Conservation (phyloP, 2,797 vertebrate species). For the Sternarchorhynchus goeldii region DNA sequence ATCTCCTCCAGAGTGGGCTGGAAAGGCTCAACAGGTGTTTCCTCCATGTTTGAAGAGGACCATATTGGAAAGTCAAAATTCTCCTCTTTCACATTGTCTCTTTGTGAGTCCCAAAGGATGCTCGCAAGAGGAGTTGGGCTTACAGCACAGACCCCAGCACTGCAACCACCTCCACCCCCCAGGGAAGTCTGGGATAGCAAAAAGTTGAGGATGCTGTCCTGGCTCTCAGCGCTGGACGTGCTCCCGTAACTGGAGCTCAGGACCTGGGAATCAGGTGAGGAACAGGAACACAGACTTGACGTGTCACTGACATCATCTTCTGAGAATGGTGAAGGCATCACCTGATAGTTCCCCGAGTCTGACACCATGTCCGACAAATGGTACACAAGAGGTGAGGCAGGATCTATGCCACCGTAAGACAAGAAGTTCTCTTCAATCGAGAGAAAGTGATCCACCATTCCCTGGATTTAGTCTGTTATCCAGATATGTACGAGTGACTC, state of each 20-base stretch:
- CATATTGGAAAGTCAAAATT: constrained; percentile 80
- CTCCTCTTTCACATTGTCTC: constrained; percentile 78
- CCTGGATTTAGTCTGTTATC: constrained; percentile 37
- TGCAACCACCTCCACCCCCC: constrained; percentile 59
- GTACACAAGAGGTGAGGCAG: constrained; percentile 70
- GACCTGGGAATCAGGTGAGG: constrained; percentile 87
- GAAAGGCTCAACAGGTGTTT: constrained; percentile 81
- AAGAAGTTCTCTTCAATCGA: constrained; percentile 89
- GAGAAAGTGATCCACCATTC: constrained; percentile 95
- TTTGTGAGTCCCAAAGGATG: constrained; percentile 81
- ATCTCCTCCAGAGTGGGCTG: constrained; percentile 97
- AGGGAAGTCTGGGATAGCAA: constrained; percentile 87
- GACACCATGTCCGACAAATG: constrained; percentile 81
- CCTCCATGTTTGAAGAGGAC: constrained; percentile 80
- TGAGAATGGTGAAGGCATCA: constrained; percentile 86
- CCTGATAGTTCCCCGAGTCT: constrained; percentile 80
- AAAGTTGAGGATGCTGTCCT: constrained; percentile 90
- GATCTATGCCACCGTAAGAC: constrained; percentile 63
- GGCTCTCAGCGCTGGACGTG: constrained; percentile 79
- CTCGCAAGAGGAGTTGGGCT: constrained; percentile 60
- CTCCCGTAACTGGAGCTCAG: constrained; percentile 88
- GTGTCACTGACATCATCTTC: constrained; percentile 89
- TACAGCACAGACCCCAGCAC: constrained; percentile 31
- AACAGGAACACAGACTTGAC: constrained; percentile 90
- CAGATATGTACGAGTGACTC: constrained; percentile 41